phyloP scores from a whole-genome alignment of 2,888 invertebrate genomes.

The Drosophila acutilabella region DNA sequence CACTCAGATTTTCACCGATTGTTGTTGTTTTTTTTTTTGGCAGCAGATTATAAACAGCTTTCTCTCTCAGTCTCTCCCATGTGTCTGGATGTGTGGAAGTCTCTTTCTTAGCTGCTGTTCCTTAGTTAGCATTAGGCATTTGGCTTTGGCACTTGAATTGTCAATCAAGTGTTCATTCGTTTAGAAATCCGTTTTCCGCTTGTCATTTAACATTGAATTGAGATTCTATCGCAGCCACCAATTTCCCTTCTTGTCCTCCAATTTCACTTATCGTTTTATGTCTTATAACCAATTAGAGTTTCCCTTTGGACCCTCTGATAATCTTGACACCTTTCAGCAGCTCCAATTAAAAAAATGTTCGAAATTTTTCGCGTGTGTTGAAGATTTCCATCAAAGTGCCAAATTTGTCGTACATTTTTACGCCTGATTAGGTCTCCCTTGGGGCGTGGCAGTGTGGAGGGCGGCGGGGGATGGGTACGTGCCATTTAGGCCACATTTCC shows the following conservation, averaged over 20 bases:
- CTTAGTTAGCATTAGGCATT: constrained; percentile 13
- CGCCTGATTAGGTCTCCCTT: constrained; percentile 53
- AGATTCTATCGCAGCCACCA: constrained; percentile 10
- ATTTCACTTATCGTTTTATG: constrained; percentile 18
- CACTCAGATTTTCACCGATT: constrained; percentile 34
- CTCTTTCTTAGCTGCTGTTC: constrained; percentile 1
- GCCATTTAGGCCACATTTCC: constrained; percentile 26
- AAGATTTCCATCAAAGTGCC: constrained; percentile 48
- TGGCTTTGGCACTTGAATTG: constrained; percentile 51
- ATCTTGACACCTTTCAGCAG: constrained; percentile 47
- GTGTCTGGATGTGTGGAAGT: background rate
- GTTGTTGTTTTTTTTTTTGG: constrained; percentile 23
- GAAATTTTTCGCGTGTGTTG: constrained; percentile 51
- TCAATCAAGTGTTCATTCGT: constrained; percentile 68
- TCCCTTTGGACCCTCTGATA: constrained; percentile 24
- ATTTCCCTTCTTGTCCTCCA: background rate
- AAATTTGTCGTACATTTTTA: constrained; percentile 55
- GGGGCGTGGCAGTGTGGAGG: background rate
- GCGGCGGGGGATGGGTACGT: background rate
- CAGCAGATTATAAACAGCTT: constrained; percentile 31
- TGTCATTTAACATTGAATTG: constrained; percentile 63
- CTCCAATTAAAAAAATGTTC: constrained; percentile 65
- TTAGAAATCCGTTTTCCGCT: constrained; percentile 76
- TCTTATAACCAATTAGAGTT: constrained; percentile 61
- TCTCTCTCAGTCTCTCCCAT: background rate